Evolutionary conservation across 1,140 invertebrate genomes (phyloP), one percentile per base, ranked within the genome.

Genomic region (Plodia interpunctella): DNA sequence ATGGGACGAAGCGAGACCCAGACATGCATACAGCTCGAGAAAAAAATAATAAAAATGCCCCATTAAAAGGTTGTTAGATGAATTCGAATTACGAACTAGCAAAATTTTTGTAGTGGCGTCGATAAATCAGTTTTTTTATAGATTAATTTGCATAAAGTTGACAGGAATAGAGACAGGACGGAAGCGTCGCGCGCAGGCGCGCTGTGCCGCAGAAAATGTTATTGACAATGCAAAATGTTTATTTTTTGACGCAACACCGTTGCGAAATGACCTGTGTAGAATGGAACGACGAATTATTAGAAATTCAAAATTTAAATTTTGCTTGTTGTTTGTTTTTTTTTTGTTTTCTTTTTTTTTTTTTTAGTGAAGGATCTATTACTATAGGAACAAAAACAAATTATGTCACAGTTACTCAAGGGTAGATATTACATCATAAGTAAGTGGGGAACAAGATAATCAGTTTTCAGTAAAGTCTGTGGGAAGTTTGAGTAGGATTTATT

Each of bases 121-220:
- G 63, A 69, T 78, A 78, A 82, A 87, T 83, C 69, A 61, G 74
- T 67, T 74, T 84, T 87, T 86, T 87, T 87, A 84, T 87, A 74
- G 82, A 83, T 81, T 83, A 87, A 88, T 88, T 88, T 87, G 81
- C 86, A 88, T 88, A 88, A 82, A 83, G 86, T 76, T 86, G 86
- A 87, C 83, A 82, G 80, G 62, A 66, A 68, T 50, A 58, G 66
- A 72, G 73, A 59, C 56, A 53, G 55, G 55, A 20, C 55, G 60
- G 51, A 54, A 59, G 63, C 66, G 64, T 49, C 55, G 57, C 55
- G 59, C 83, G 86, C 86, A 87, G 87, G 86, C 84, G 83, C 55
- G 49, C 69, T 61, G 20, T 35, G 51, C 53, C 73, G 56, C 55
- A 70, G 72, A 72, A 62, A 79, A 83, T 84, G 75, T 80, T 85